phyloP scores from a whole-genome alignment of 2,797 vertebrate species.

The Bradypodion pumilum region DNA sequence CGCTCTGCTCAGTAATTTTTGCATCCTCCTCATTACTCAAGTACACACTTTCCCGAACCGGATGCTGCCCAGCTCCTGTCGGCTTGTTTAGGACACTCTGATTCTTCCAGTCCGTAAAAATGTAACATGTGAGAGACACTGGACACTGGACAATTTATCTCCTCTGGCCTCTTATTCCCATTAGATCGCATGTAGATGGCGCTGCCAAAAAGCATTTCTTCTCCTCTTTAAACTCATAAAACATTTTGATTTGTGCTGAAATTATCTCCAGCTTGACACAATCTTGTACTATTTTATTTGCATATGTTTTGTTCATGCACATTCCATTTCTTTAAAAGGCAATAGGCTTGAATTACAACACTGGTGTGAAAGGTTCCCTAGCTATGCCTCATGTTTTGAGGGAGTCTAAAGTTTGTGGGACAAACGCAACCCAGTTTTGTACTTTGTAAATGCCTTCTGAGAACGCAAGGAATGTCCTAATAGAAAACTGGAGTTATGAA shows the following conservation, averaged over 20 bases:
- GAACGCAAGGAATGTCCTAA: not conserved
- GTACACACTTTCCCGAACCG: too few relatives aligned
- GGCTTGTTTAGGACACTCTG: not conserved
- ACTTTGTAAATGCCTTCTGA: not conserved
- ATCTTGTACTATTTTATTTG: not conserved
- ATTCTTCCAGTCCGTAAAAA: constrained; percentile 35
- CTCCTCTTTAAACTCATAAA: constrained; percentile 44
- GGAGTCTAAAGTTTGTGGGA: not conserved
- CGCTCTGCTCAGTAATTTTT: too few relatives aligned
- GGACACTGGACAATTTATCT: constrained; percentile 39
- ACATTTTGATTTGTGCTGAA: not conserved
- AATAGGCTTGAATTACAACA: constrained; percentile 1
- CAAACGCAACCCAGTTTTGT: constrained; percentile 4
- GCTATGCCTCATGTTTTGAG: constrained; percentile 10
- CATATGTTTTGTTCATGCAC: not conserved
- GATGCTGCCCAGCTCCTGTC: too few relatives aligned
- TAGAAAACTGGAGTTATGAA: not conserved
- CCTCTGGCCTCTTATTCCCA: not conserved
- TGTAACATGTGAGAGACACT: constrained; percentile 23
- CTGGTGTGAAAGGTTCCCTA: constrained; percentile 7
- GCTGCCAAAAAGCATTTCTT: constrained; percentile 41
- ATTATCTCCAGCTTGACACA: constrained; percentile 1
- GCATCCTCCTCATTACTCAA: too few relatives aligned
- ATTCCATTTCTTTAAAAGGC: constrained; percentile 40
- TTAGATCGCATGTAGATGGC: constrained; percentile 30